A percentile compares a stretch with the other conserved stretches of the same genome.
These are phyloP conservation scores for Eustalomyia histrio DNA, from an alignment of 2,888 invertebrate genomes.

Conservation along the genomic window DNA sequence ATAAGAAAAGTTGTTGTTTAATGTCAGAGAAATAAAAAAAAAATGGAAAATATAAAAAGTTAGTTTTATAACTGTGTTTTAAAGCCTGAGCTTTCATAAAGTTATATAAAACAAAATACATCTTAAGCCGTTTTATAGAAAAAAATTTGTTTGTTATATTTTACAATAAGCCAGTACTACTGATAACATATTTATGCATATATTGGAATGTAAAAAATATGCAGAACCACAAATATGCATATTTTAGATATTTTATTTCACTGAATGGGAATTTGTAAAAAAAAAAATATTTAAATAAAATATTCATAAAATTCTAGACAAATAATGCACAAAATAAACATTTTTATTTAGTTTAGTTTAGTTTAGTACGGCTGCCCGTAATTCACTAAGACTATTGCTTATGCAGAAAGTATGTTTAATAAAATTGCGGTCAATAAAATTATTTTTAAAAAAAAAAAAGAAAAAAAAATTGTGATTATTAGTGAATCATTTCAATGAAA, in stretches of 20 bases:
- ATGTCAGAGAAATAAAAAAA: neutral
- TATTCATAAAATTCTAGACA: slow-evolving; percentile 29
- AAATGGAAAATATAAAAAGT: neutral
- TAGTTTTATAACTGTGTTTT: neutral
- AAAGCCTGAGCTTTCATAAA: neutral
- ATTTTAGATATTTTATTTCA: neutral
- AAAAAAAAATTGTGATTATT: too few species aligned
- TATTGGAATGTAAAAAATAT: neutral
- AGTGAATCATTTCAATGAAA: too few species aligned
- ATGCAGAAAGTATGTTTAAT: too few species aligned
- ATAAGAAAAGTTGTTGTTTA: neutral
- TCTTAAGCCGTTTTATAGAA: neutral
- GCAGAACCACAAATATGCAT: neutral
- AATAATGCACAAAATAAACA: neutral
- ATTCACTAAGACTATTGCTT: too few species aligned
- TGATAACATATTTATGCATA: slow-evolving; percentile 7
- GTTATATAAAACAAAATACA: too few species aligned
- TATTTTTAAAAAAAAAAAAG: too few species aligned
- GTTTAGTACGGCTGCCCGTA: neutral
- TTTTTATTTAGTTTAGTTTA: too few species aligned
- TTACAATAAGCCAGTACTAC: neutral
- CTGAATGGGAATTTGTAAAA: neutral
- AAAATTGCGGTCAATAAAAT: too few species aligned
- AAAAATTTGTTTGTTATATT: neutral
- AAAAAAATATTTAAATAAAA: slow-evolving; percentile 25